Conservation (phyloP, 2,797 vertebrate species). For the Trichosurus vulpecula region DNA sequence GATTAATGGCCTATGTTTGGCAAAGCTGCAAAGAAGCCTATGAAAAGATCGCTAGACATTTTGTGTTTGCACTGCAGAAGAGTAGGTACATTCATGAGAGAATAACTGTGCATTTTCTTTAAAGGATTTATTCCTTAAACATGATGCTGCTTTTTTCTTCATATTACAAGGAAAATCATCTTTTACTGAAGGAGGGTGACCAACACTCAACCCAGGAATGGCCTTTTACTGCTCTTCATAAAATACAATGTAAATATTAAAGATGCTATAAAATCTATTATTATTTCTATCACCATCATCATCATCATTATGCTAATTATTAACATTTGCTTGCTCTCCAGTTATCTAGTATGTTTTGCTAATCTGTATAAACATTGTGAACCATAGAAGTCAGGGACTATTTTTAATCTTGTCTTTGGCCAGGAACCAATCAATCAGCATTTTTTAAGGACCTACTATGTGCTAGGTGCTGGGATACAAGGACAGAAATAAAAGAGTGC, state of each 20-base stretch:
- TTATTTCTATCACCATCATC: background rate
- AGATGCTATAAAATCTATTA: background rate
- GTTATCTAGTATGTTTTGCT: background rate
- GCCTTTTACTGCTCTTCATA: background rate
- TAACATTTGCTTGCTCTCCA: background rate
- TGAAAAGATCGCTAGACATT: slow-evolving; percentile 66
- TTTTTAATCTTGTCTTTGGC: background rate
- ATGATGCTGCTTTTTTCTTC: background rate
- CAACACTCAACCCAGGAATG: background rate
- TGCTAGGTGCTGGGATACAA: background rate
- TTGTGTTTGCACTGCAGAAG: slow-evolving; percentile 69
- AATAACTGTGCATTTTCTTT: slow-evolving; percentile 60
- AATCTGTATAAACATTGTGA: background rate
- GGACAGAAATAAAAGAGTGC: background rate
- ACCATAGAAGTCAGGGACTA: background rate
- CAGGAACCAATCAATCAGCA: background rate
- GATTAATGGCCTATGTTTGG: slow-evolving; percentile 62
- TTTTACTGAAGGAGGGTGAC: background rate
- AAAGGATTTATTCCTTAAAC: slow-evolving; percentile 31
- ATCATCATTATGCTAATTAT: too few relatives aligned
- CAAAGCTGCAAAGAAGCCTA: slow-evolving; percentile 45
- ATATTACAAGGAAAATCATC: background rate
- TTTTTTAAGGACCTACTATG: background rate
- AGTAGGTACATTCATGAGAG: slow-evolving; percentile 56
- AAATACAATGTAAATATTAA: background rate